These are phyloP conservation scores for Pangasianodon hypophthalmus DNA, from an alignment of 2,113 vertebrate species.

Conservation along the genomic window DNA sequence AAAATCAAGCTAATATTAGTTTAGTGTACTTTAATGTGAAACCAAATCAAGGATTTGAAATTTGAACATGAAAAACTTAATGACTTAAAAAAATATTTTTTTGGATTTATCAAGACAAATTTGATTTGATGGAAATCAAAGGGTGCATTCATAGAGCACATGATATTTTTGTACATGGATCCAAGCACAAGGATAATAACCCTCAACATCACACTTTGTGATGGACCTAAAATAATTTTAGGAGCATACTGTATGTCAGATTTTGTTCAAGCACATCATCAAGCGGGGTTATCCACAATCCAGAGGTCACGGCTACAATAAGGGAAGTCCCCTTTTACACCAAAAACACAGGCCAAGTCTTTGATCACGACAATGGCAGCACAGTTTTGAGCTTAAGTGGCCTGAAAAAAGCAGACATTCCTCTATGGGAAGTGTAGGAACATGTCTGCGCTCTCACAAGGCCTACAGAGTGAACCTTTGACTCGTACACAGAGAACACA, in stretches of 20 bases:
- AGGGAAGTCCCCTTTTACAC: slow-evolving; percentile 19
- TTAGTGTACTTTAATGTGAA: neutral
- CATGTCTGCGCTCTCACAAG: slow-evolving; percentile 17
- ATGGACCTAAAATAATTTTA: neutral
- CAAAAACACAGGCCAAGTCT: neutral
- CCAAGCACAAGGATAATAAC: neutral
- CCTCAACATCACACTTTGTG: neutral
- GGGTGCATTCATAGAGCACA: neutral
- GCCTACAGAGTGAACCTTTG: slow-evolving; percentile 32
- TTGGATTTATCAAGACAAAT: too few relatives aligned
- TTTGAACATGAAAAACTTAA: neutral
- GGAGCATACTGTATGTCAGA: neutral
- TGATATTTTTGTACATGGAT: neutral
- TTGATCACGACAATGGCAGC: neutral
- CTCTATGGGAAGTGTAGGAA: slow-evolving; percentile 30
- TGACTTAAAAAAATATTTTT: neutral
- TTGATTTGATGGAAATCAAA: neutral
- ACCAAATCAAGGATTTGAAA: neutral
- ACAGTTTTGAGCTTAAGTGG: neutral
- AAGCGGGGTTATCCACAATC: neutral
- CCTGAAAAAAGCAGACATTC: slow-evolving; percentile 19
- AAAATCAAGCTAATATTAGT: neutral
- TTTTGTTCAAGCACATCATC: neutral
- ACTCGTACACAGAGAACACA: neutral
- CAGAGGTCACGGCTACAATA: neutral